A percentile compares a stretch with the other conserved stretches of the same genome.
Conservation (phyloP, 2,888 invertebrate species). For the Cactoblastis cactorum region DNA sequence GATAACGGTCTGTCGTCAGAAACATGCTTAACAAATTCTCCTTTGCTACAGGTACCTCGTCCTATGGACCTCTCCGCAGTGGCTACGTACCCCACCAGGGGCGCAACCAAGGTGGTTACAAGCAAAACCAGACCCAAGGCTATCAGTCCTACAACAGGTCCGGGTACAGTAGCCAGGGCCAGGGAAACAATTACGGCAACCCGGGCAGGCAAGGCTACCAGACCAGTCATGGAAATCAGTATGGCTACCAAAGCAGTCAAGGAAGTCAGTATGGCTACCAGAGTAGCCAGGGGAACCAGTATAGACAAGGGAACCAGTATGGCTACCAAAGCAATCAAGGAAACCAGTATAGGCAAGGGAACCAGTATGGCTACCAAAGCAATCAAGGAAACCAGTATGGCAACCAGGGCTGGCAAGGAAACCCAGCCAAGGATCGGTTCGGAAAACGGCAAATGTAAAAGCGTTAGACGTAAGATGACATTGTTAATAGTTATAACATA, state of each 20-base stretch:
- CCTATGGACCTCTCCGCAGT: constrained; percentile 57
- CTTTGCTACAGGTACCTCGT: constrained; percentile 63
- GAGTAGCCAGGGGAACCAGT: constrained; percentile 21
- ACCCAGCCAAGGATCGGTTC: constrained; percentile 14
- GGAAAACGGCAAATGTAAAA: no score
- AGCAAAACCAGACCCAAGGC: constrained; percentile 16
- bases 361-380: constrained; percentile 25
- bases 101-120: constrained; percentile 19
- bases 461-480: no score
- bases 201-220: constrained; percentile 14
- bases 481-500: no score
- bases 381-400: constrained; percentile 22
- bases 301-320: constrained; percentile 23
- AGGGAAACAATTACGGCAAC: constrained; percentile 18
- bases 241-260: constrained; percentile 22
- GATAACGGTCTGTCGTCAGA: background rate
- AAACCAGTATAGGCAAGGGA: constrained; percentile 18
- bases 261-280: constrained; percentile 25
- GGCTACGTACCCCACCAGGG: constrained; percentile 48
- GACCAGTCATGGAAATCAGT: no score
- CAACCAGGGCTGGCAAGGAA: constrained; percentile 23
- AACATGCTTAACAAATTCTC: background rate
- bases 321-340: constrained; percentile 24
- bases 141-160: constrained; percentile 21
- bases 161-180: constrained; percentile 20